Evolutionary conservation across 2,888 invertebrate species (phyloP), one percentile per base, ranked within the genome.

Genomic region (Platycnemis pennipes): DNA sequence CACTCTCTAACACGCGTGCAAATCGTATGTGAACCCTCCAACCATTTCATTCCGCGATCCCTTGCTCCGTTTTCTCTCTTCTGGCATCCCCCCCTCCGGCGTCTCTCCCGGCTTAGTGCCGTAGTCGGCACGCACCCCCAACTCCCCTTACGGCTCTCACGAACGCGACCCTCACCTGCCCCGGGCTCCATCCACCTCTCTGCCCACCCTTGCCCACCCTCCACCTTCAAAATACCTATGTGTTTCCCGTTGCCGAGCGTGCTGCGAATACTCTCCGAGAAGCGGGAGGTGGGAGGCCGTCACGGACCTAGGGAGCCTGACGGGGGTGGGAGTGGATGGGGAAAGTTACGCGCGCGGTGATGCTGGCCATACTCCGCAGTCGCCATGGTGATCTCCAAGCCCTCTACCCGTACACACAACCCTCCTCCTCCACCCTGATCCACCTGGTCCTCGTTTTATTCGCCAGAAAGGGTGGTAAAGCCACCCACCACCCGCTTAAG

Each of bases 221-320:
- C 31, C 42, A 26, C 45, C 87, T 37, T 45, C n/a, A 16, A 7
- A 37, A 26, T 45, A 87, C 87, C 44, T 44, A 44, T 45, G n/a
- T 44, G 87, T 45, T 87, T 44, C 87, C 44, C 87, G 87, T 87
- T 87, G 87, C 87, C 87, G 45, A 45, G 87, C 87, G 87, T 87
- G 44, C n/a, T n/a, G n/a, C n/a, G n/a, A n/a, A n/a, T n/a, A n/a
- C n/a, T n/a, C n/a, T n/a, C n/a, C n/a, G n/a, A n/a, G n/a, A n/a
- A n/a, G n/a, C n/a, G n/a, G n/a, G n/a, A n/a, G n/a, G n/a, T n/a
- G n/a, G n/a, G n/a, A n/a, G n/a, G 49, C 11, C 13, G 49, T 49
- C 49, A 16, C 49, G n/a, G n/a, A n/a, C n/a, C n/a, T n/a, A 19
- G 49, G 49, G 19, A 49, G 49, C 19, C 49, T 19, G 1, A 11